Evolutionary conservation across 1,140 invertebrate genomes (phyloP), one percentile per base, ranked within the genome.

Genomic region (Drosophila leontia): DNA sequence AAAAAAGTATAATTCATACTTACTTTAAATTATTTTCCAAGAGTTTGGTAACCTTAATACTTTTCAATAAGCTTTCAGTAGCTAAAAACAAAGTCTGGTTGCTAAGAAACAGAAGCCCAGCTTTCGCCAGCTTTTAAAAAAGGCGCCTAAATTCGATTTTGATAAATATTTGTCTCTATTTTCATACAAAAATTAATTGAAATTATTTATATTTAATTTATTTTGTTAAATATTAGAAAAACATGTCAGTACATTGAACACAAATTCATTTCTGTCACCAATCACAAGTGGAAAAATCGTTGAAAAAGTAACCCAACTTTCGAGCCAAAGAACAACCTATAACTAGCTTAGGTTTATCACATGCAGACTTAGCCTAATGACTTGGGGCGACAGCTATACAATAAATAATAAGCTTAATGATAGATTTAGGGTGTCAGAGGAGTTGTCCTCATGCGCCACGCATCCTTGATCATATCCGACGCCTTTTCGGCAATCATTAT

Each of bases 401-500:
- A 85, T 88, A 88, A 90, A 88, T 88, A 74, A 65, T 13, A 58
- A 63, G 17, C 29, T 48, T 39, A 44, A 19, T 2, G 1, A 11
- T 17, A 37, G 1, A 15, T 42, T 65, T 39, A 78, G 32, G 8
- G 23, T 2, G 15, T 37, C 41, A 78, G 45, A 26, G 17, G 50
- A 3, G 45, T 34, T 3, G 61, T 80, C 45, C 37, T 64, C 88
- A 82, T 87, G 19, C 91, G 92, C 94, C 94, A 95, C 70, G 94
- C 93, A 87, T 94, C 85, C 84, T 95, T 95, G 15, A 95, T 94
- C 93, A 95, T 94, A 75, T 95, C 85, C 1, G 94, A 87, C 0
- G 94, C 94, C 78, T 95, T 95, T 80, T 95, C 95, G 29, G 94
- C 95, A 72, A 95, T 95, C 95, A 95, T 95, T 63, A 93, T 95